These are phyloP conservation scores for Flexamia atlantica DNA, from an alignment of 2,888 invertebrate genomes.

Conservation along the genomic window DNA sequence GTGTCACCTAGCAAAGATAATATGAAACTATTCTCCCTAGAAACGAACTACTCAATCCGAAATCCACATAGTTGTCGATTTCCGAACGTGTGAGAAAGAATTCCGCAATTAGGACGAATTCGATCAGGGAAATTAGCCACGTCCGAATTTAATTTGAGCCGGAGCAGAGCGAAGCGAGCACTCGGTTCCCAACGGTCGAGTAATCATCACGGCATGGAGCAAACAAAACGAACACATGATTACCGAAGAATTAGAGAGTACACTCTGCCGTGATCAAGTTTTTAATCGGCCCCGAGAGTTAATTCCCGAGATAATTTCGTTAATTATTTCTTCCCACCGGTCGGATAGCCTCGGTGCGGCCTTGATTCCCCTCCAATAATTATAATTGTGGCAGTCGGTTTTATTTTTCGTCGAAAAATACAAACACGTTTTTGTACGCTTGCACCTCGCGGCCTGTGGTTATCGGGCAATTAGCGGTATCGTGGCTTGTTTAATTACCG, in stretches of 20 bases:
- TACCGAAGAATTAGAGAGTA: constrained; percentile 57
- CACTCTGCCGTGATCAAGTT: constrained; percentile 54
- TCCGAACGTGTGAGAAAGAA: constrained; percentile 22
- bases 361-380: constrained; percentile 61
- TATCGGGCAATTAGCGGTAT: constrained; percentile 51
- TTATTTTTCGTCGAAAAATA: constrained; percentile 50
- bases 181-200: constrained; percentile 24
- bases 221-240: constrained; percentile 50
- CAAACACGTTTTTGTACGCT: constrained; percentile 60
- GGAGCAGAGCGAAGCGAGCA: not conserved
- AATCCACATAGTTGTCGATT: no score
- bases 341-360: constrained; percentile 56
- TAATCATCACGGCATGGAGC: constrained; percentile 19
- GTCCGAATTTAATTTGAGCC: constrained; percentile 55
- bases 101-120: constrained; percentile 12
- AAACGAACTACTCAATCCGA: no score
- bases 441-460: constrained; percentile 59
- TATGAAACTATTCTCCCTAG: no score
- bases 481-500: constrained; percentile 55
- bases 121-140: constrained; percentile 39
- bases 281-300: constrained; percentile 59
- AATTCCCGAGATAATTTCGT: constrained; percentile 63
- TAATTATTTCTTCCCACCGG: constrained; percentile 62
- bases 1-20: no score
- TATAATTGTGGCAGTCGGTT: constrained; percentile 58